phyloP scores from a whole-genome alignment of 2,888 invertebrate genomes.

The Tipula vernalis region DNA sequence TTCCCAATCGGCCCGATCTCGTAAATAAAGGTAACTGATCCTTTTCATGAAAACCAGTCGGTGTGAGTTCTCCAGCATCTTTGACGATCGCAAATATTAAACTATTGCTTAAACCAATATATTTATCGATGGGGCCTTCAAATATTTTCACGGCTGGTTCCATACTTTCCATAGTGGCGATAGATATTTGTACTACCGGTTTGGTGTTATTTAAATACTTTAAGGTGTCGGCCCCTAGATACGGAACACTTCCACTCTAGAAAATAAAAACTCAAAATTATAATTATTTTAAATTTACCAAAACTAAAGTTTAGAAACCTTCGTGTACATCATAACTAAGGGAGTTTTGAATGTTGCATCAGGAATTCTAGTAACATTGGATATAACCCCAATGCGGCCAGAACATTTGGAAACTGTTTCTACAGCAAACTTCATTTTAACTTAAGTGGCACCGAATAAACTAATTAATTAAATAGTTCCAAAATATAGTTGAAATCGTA shows the following conservation, averaged over 20 bases:
- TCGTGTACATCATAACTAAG: slow-evolving; percentile 59
- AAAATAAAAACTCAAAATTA: neutral
- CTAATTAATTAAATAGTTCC: too few species aligned
- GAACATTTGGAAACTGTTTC: slow-evolving; percentile 44
- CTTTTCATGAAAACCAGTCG: slow-evolving; percentile 58
- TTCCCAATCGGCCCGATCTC: slow-evolving; percentile 55
- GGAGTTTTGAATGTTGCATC: slow-evolving; percentile 54
- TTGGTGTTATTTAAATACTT: slow-evolving; percentile 43
- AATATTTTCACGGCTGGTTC: slow-evolving; percentile 50
- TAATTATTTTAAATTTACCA: neutral
- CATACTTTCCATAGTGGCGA: slow-evolving; percentile 55
- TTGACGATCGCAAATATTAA: slow-evolving; percentile 34
- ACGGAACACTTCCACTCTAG: slow-evolving; percentile 71
- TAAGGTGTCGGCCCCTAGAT: slow-evolving; percentile 66
- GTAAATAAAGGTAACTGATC: slow-evolving; percentile 66
- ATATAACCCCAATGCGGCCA: slow-evolving; percentile 48
- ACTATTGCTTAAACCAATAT: slow-evolving; percentile 47
- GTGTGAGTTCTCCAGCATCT: slow-evolving; percentile 54
- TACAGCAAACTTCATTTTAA: slow-evolving; percentile 58
- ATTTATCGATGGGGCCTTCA: slow-evolving; percentile 52
- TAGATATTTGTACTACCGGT: slow-evolving; percentile 51
- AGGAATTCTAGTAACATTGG: neutral
- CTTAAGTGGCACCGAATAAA: too few species aligned
- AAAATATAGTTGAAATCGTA: too few species aligned
- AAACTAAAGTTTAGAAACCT: slow-evolving; percentile 36